These are phyloP conservation scores for Lasioglossum lativentre DNA, from an alignment of 2,888 invertebrate genomes.

Conservation along the genomic window DNA sequence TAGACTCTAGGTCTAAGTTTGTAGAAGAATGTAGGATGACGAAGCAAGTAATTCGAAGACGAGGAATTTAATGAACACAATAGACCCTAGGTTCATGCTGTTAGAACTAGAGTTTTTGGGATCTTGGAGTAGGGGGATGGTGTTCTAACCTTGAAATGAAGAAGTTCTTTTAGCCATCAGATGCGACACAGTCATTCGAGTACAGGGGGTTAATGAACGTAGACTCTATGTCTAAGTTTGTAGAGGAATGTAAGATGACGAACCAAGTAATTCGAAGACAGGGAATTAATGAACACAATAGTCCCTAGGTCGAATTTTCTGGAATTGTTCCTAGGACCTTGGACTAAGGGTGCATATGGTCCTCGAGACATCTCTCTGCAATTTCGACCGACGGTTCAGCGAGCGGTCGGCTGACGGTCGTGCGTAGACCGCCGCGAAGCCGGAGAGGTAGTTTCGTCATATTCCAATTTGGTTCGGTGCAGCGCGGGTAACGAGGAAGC, in stretches of 20 bases:
- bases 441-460: slow-evolving; percentile 25
- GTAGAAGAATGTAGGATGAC: no score
- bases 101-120: no score
- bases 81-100: no score
- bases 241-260: not conserved
- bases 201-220: no score
- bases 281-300: not conserved
- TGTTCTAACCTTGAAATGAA: no score
- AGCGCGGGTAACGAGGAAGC: slow-evolving; percentile 50
- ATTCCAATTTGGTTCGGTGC: slow-evolving; percentile 46
- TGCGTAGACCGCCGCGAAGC: not conserved
- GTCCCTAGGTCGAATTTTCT: not conserved
- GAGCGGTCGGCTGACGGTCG: slow-evolving; percentile 33
- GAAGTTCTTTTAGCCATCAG: no score
- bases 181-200: no score
- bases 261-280: not conserved
- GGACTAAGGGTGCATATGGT: not conserved
- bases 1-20: no score
- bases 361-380: not conserved
- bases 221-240: no score
- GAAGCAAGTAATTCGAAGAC: no score
- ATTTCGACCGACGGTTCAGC: not conserved
- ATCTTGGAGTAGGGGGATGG: no score
- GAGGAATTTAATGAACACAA: no score
- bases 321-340: not conserved